Base-by-base conservation (phyloP, 2,888 invertebrate species). In the Mesorhabditis spiculigera region DNA sequence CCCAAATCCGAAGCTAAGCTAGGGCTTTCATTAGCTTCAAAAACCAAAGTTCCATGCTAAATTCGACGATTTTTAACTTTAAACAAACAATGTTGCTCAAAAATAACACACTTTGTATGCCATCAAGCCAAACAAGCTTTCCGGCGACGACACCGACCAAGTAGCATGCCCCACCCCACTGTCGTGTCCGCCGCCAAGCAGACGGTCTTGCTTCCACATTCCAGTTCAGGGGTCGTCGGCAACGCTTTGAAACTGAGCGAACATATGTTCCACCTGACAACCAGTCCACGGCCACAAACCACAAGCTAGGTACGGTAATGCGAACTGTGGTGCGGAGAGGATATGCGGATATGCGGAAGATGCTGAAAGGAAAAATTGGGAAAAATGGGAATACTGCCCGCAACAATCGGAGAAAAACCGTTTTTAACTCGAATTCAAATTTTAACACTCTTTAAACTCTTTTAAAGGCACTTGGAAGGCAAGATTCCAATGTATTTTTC, bases 241-340 rank as follows among this genome's bases (percentile, higher is more conserved):
- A 75, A 68, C 72, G 76, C 42, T 82, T 84, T 66, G 82, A 82
- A 71, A 84, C 82, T 3, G 84, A 84, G 68, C 69, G 82, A 67
- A 85, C 82, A 0, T 84, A 84, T 71, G 82, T 84, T 13, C 58
- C 58, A 5, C 83, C 83, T 5, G 82, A 82, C 42, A 72, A 70
- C n/a, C 69, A 79, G 65, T 77, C 77, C 65, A 72, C 69, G 6
- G 70, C 72, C n/a, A 71, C 75, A 45, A 82, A 81, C 67, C 80
- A 80, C 63, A 10, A n/a, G n/a, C n/a, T 50, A 50, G 58, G 58
- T 50, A n/a, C 28, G 28, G 28, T 28, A 28, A 28, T 28, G 28
- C 28, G 28, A 1, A 28, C 3, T 28, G 28, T 28, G 28, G 28
- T 28, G 10, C 58, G 8, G 58, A n/a, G 8, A 50, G n/a, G 8